A percentile compares a stretch with the other conserved stretches of the same genome.
Evolutionary conservation across 2,888 invertebrate genomes (phyloP).

Genomic region (Noctua janthe): DNA sequence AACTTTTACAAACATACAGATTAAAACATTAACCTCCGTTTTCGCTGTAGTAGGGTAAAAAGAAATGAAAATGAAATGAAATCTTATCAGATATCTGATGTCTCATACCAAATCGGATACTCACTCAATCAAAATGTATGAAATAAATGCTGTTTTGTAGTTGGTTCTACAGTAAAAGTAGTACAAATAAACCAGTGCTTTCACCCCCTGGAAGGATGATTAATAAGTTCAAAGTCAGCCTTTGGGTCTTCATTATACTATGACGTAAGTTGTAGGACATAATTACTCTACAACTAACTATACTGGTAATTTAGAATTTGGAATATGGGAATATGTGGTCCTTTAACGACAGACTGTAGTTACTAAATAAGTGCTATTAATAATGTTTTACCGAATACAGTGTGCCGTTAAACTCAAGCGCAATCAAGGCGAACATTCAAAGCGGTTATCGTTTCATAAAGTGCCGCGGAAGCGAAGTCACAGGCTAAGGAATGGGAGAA

Average conservation of each 20-base stretch:
- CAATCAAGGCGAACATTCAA: conserved; percentile 70
- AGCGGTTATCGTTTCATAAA: conserved; percentile 64
- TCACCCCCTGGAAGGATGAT: background rate
- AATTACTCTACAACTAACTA: conserved; percentile 24
- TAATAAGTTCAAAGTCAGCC: conserved; percentile 7
- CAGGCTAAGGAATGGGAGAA: conserved; percentile 59
- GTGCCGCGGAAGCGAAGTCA: conserved; percentile 67
- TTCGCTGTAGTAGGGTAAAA: background rate
- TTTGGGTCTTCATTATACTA: background rate
- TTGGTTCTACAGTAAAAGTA: background rate
- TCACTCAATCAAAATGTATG: background rate
- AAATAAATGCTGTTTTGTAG: background rate
- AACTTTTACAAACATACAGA: background rate
- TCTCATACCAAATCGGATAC: background rate
- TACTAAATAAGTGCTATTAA: conserved; percentile 54
- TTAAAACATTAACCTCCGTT: background rate
- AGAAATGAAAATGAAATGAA: background rate
- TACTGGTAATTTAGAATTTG: conserved; percentile 65
- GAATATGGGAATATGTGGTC: conserved; percentile 87
- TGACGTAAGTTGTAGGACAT: conserved; percentile 13
- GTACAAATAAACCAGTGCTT: background rate
- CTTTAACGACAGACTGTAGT: conserved; percentile 66
- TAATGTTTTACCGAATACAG: conserved; percentile 59
- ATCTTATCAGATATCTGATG: background rate
- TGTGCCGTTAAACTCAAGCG: conserved; percentile 67